These are phyloP conservation scores for Drosophila greeni DNA, from an alignment of 2,888 invertebrate species.

Conservation along the genomic window DNA sequence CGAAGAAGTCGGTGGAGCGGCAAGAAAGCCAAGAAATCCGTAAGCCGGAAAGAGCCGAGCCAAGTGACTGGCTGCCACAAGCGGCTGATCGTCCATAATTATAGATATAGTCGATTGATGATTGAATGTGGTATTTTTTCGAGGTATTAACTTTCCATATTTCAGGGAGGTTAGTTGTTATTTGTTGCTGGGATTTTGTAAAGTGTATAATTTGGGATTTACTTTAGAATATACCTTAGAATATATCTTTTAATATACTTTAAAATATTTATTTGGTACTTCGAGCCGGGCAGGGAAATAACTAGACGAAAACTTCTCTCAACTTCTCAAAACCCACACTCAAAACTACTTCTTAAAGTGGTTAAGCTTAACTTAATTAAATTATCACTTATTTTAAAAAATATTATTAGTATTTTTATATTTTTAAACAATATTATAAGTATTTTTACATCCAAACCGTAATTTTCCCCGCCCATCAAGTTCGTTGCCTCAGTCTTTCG, in stretches of 20 bases:
- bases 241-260: no score
- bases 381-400: no score
- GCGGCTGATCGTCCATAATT: constrained; percentile 19
- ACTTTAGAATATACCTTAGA: no score
- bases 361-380: background rate
- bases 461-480: constrained; percentile 26
- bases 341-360: background rate
- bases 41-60: constrained; percentile 52
- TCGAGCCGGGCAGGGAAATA: no score
- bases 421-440: background rate
- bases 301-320: background rate
- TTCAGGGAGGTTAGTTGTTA: background rate
- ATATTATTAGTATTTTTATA: background rate
- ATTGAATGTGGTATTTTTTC: background rate
- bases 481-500: constrained; percentile 67
- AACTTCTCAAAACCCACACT: background rate
- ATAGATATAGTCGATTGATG: background rate
- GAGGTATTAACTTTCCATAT: constrained; percentile 15
- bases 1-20: constrained; percentile 3
- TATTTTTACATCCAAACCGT: background rate
- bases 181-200: background rate
- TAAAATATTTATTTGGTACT: no score
- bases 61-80: constrained; percentile 33
- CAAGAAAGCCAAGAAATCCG: constrained; percentile 39
- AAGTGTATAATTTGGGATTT: no score